Conservation (phyloP, 2,888 invertebrate species). For the Leucoma salicis region DNA sequence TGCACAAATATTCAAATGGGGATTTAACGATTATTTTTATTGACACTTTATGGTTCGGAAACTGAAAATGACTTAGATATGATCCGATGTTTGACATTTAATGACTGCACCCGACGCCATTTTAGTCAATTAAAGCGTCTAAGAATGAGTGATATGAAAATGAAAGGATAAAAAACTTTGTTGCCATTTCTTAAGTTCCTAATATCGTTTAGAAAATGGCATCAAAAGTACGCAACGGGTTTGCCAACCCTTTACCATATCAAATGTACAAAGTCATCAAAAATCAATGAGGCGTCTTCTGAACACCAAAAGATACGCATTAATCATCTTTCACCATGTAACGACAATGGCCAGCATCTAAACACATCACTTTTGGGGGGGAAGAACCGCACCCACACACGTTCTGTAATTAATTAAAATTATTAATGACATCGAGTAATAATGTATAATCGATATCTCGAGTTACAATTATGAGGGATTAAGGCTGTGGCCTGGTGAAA, state of each 20-base stretch:
- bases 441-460: slow-evolving; percentile 72
- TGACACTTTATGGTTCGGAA: slow-evolving; percentile 79
- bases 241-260: slow-evolving; percentile 25
- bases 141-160: slow-evolving; percentile 18
- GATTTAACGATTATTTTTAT: slow-evolving; percentile 72
- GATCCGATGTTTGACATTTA: slow-evolving; percentile 55
- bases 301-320: slow-evolving; percentile 51
- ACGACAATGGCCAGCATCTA: slow-evolving; percentile 46
- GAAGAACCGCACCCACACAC: slow-evolving; percentile 25
- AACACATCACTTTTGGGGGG: slow-evolving; percentile 30
- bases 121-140: slow-evolving; percentile 32
- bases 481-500: slow-evolving; percentile 16
- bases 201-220: not conserved
- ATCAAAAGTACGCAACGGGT: not conserved
- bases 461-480: slow-evolving; percentile 37
- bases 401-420: slow-evolving; percentile 74
- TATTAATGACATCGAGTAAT: slow-evolving; percentile 72
- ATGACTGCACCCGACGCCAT: slow-evolving; percentile 42
- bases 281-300: slow-evolving; percentile 69
- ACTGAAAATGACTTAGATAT: slow-evolving; percentile 69
- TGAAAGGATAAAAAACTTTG: not conserved
- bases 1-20: slow-evolving; percentile 70
- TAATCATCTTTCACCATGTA: slow-evolving; percentile 67
- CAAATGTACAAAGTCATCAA: slow-evolving; percentile 39
- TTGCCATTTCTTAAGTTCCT: not conserved